A percentile compares a stretch with the other conserved stretches of the same genome.
Evolutionary conservation across 2,113 vertebrate genomes (phyloP).

Genomic region (Engraulis encrasicolus): DNA sequence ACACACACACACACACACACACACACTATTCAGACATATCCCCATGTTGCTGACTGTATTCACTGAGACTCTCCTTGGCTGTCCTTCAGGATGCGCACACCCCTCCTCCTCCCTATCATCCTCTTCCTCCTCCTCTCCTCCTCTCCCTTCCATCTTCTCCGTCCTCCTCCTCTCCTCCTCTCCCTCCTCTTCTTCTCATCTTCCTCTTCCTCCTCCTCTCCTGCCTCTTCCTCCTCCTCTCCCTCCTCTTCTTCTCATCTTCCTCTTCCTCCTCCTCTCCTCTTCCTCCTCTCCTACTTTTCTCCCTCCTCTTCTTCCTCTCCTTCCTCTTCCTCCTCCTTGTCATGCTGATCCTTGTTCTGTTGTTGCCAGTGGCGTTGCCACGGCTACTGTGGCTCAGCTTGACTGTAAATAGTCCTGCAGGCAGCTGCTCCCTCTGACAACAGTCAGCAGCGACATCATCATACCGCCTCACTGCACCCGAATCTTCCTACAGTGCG

Average conservation of each 20-base stretch:
- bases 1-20: slow-evolving; percentile 12
- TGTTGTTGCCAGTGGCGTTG: neutral
- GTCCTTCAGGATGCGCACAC: neutral
- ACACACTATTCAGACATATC: slow-evolving; percentile 5
- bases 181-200: too few relatives aligned
- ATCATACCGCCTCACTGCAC: neutral
- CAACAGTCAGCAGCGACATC: neutral
- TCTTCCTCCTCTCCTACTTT: too few relatives aligned
- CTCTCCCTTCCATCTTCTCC: too few relatives aligned
- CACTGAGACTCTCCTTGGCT: neutral
- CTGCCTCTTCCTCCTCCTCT: too few relatives aligned
- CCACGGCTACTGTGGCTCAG: neutral
- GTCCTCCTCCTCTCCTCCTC: too few relatives aligned
- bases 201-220: too few relatives aligned
- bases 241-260: too few relatives aligned
- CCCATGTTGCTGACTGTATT: neutral
- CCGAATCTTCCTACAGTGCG: too few relatives aligned
- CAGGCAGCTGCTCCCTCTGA: slow-evolving; percentile 29
- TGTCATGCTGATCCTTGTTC: neutral
- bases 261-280: too few relatives aligned
- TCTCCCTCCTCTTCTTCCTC: too few relatives aligned
- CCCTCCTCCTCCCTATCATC: neutral
- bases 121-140: neutral
- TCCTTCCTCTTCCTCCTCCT: neutral
- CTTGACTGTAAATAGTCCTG: neutral